Evolutionary conservation across 2,113 vertebrate species (phyloP), one percentile per base, ranked within the genome.

Genomic region (Illadopsis cleaveri): DNA sequence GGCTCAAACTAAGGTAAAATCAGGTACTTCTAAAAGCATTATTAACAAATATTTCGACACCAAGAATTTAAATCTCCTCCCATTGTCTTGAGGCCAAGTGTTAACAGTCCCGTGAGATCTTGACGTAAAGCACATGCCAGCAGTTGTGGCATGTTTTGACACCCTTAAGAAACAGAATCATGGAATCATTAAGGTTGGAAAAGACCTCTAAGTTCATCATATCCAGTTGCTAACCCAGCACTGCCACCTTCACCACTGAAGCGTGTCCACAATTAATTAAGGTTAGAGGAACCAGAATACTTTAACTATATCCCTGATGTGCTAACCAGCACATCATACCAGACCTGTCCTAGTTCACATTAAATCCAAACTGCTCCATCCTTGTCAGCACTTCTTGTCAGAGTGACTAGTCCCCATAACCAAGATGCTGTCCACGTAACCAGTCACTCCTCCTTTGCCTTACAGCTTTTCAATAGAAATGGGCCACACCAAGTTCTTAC

Each of bases 381-480:
- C 15, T 70, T 40, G 14, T 27, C 44, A 76, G 53, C 30, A 35
- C n/a, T 76, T 47, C 40, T 47, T 61, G 35, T 51, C 20, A 30
- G 47, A 83, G 61, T 10, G 37, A 30, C n/a, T 33, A 57, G 22
- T 42, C 9, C 7, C 35, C 14, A 18, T 33, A 62, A 57, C 31
- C 14, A 33, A 61, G 82, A 44, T 44, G 58, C 22, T 4, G 2
- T 50, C 44, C 25, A 2, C 17, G 13, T 37, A 54, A 54, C 15
- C 15, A 20, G 22, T 58, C 53, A 40, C 48, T 48, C 21, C n/a
- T 75, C 60, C 38, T 25, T 60, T 2, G 3, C 60, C 38, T 35
- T 64, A 25, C 53, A 72, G 31, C 31, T 66, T 10, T 56, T 23
- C 0, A 0, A 42, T 44, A 50, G 19, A 24, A 84, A 50, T 37